Percentiles rank a stretch among this genome's conserved stretches.
Evolutionary conservation across 2,888 invertebrate genomes (phyloP).

Genomic region (Capitulum mitella): DNA sequence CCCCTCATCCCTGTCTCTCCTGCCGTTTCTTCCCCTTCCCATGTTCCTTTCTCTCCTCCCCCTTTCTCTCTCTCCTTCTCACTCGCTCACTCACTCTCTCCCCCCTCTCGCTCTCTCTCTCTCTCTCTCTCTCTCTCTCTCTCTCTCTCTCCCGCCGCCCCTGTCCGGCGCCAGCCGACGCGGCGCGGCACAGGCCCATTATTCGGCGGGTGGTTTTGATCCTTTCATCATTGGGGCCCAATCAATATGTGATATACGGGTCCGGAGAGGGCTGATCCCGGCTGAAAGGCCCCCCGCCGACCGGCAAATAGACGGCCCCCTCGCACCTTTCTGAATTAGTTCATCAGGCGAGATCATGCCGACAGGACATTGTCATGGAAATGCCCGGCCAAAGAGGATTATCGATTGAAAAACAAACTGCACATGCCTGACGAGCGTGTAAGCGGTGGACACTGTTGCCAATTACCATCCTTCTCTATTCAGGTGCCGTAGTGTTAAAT

Average conservation of each 20-base stretch:
- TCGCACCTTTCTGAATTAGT: conserved; percentile 21
- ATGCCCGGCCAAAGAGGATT: conserved; percentile 19
- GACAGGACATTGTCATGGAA: conserved; percentile 13
- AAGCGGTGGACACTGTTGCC: conserved; percentile 15
- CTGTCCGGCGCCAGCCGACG: neutral
- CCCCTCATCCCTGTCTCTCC: too few relatives aligned
- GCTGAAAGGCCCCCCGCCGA: conserved; percentile 13
- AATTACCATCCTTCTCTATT: neutral
- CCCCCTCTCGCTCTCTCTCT: neutral
- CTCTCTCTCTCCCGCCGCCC: neutral
- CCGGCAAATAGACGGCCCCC: neutral
- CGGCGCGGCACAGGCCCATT: neutral
- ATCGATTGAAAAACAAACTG: conserved; percentile 23
- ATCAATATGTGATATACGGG: conserved; percentile 21
- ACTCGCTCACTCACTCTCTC: neutral
- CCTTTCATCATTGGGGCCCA: conserved; percentile 22
- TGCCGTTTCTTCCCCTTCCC: too few relatives aligned
- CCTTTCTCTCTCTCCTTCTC: neutral
- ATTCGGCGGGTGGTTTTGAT: conserved; percentile 17
- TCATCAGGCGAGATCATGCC: conserved; percentile 18
- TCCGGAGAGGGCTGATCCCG: neutral
- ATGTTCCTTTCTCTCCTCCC: neutral
- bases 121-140: neutral
- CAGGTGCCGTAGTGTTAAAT: conserved; percentile 14
- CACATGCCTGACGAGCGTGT: conserved; percentile 11